These are phyloP conservation scores for Cirrhinus molitorella DNA, from an alignment of 2,797 vertebrate genomes.

Conservation along the genomic window DNA sequence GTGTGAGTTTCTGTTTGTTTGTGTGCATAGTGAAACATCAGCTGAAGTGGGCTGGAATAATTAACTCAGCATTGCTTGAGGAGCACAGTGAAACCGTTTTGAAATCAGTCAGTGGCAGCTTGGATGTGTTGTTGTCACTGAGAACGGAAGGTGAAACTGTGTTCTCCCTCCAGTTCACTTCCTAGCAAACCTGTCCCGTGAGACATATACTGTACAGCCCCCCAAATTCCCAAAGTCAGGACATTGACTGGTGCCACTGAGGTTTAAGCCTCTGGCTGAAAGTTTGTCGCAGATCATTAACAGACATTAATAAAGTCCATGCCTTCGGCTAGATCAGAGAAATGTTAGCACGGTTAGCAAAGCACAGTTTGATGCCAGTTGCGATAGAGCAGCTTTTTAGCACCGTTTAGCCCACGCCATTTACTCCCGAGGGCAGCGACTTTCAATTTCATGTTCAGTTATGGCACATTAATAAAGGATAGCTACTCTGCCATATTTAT, in stretches of 20 bases:
- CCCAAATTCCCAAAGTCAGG: conserved; percentile 24
- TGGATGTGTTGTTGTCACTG: conserved; percentile 43
- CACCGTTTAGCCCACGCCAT: conserved; percentile 37
- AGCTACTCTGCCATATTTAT: conserved; percentile 43
- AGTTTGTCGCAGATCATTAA: conserved; percentile 50
- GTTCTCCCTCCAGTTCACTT: conserved; percentile 1
- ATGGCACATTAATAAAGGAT: conserved; percentile 47
- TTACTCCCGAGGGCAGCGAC: conserved; percentile 20
- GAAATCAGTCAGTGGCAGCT: conserved; percentile 1
- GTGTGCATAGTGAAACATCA: background rate
- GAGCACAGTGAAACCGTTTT: background rate
- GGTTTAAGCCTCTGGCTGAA: conserved; percentile 36
- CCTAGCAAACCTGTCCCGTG: conserved; percentile 33
- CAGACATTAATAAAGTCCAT: conserved; percentile 37
- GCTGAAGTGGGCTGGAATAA: conserved; percentile 6
- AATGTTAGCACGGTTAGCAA: conserved; percentile 23
- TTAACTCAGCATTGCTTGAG: background rate
- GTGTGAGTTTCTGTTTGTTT: background rate
- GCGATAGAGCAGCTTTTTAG: conserved; percentile 34
- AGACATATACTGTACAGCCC: conserved; percentile 25
- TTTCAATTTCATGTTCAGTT: conserved; percentile 48
- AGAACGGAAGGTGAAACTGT: conserved; percentile 22
- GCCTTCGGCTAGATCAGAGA: conserved; percentile 7
- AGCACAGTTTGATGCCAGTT: conserved; percentile 16
- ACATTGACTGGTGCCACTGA: conserved; percentile 10